Evolutionary conservation across 2,113 vertebrate species (phyloP).

Genomic region (Podiceps cristatus): DNA sequence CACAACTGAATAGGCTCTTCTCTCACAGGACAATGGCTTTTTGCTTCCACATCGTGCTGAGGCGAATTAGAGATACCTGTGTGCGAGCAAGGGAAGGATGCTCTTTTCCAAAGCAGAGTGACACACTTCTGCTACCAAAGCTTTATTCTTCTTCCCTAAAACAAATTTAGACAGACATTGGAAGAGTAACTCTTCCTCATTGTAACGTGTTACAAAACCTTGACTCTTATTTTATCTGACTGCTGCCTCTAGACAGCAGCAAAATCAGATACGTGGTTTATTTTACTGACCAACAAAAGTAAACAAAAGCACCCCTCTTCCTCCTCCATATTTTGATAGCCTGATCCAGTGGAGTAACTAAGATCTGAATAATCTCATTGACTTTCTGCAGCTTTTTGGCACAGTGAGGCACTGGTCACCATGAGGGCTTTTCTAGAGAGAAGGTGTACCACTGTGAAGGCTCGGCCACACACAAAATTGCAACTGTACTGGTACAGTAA

Average conservation of each 20-base stretch:
- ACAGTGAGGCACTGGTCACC: not conserved
- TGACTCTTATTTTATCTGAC: not conserved
- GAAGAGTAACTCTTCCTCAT: not conserved
- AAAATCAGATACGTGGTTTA: not conserved
- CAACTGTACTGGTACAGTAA: not conserved
- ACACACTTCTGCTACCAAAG: not conserved
- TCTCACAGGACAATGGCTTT: not conserved
- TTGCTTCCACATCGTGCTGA: not conserved
- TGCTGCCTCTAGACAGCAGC: not conserved
- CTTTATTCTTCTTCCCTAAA: not conserved
- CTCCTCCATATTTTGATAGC: not conserved
- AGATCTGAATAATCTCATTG: not conserved
- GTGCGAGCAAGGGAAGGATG: not conserved
- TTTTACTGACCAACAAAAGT: not conserved
- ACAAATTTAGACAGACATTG: not conserved
- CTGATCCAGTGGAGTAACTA: not conserved
- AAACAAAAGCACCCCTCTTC: not conserved
- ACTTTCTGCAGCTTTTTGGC: not conserved
- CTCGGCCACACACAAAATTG: not conserved
- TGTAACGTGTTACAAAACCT: not conserved
- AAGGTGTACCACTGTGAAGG: not conserved
- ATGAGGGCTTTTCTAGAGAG: not conserved
- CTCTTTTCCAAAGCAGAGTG: not conserved
- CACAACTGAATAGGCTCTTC: not conserved
- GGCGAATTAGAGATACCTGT: not conserved